Base-by-base conservation (phyloP, 2,888 invertebrate genomes). In the Himalopsyche kuldschensis region DNA sequence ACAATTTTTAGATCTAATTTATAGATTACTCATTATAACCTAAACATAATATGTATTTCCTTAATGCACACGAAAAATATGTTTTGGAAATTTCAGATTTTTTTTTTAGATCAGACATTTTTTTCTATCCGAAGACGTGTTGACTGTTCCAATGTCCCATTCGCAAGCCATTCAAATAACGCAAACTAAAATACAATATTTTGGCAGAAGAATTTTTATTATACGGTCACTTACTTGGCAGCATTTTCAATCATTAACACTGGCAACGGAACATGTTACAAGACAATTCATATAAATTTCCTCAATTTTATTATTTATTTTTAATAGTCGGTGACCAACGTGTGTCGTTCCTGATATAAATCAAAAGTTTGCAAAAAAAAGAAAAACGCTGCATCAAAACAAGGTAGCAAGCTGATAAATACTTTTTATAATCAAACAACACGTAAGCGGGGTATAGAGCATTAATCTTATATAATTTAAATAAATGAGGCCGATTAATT, bases 171-270 rank as follows among this genome's bases (percentile, higher is more conserved):
- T 41, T 41, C 41, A 15, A 15, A 41, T 15, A 15, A 41, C 15
- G 15, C 15, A 15, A 15, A 41, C 41, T 41, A 41, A 41, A 55
- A 20, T 20, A 55, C 20, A 75, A 75, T 80, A 75, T 27, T 75
- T 81, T 81, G 81, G 81, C 81, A 81, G 46, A 76, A 27, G 10
- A 46, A 75, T 76, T 81, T 76, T 75, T 75, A 35, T 24, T 41
- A n/a, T 76, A 30, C 75, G 76, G 81, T 81, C 81, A 47, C 48
- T 47, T 27, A 11, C 46, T 76, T 81, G 81, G 81, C 81, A 81
- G 76, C 32, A 81, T 35, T 20, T 81, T 48, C 47, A 55, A 55
- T 55, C 55, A 55, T 55, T 55, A n/a, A 8, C 0, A 20, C 24
- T 55, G 55, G 24, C 55, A 55, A 55, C n/a, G 55, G 6, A 55